Evolutionary conservation across 2,797 vertebrate species (phyloP).

Genomic region (Aselliscus stoliczkanus): DNA sequence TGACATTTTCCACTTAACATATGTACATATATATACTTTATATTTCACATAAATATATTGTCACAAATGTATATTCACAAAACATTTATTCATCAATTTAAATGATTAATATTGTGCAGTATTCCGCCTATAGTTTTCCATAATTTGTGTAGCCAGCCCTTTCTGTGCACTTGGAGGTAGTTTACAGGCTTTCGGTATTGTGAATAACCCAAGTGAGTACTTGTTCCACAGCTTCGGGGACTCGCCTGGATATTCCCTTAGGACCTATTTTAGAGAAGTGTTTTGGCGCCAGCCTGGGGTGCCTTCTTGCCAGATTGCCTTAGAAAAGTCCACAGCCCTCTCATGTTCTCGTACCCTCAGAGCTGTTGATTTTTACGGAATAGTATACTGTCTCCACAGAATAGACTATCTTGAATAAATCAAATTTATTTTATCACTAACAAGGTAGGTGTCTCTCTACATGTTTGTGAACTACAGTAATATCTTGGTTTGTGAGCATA

Average conservation of each 20-base stretch:
- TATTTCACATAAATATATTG: neutral
- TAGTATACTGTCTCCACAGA: fast-evolving
- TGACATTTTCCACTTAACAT: neutral
- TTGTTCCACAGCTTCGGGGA: neutral
- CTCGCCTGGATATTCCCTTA: neutral
- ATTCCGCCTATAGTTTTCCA: neutral
- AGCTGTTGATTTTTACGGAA: neutral
- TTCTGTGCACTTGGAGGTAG: neutral
- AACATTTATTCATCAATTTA: neutral
- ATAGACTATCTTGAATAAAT: fast-evolving
- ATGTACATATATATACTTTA: neutral
- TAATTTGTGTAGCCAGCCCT: neutral
- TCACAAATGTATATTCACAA: neutral
- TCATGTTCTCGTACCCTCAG: fast-evolving
- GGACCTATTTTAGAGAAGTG: neutral
- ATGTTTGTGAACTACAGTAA: neutral
- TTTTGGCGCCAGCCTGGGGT: neutral
- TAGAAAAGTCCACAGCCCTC: no score
- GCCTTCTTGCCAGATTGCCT: neutral
- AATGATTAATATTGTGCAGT: neutral
- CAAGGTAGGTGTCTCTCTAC: neutral
- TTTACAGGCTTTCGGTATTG: neutral
- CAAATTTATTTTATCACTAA: neutral
- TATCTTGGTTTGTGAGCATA: no score
- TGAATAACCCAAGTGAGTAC: no score